These are phyloP conservation scores for Dinocampus coccinellae DNA, from an alignment of 2,888 invertebrate species.

Conservation along the genomic window DNA sequence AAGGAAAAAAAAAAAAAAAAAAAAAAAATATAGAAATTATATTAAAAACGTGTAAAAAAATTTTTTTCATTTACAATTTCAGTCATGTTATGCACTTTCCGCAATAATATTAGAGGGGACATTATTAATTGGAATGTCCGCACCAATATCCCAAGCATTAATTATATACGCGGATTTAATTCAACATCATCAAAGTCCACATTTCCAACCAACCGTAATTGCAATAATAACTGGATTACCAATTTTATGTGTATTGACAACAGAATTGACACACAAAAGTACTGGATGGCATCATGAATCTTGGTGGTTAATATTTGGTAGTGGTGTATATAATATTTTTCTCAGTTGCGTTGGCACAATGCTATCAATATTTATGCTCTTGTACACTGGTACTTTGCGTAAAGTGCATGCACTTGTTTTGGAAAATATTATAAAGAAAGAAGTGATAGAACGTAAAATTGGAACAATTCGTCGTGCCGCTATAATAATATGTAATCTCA, in stretches of 20 bases:
- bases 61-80: slow-evolving; percentile 55
- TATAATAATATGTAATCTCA: slow-evolving; percentile 73
- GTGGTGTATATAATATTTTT: slow-evolving; percentile 76
- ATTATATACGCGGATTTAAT: slow-evolving; percentile 80
- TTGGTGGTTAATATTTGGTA: slow-evolving; percentile 77
- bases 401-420: slow-evolving; percentile 60
- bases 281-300: slow-evolving; percentile 73
- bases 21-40: not conserved
- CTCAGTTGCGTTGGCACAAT: slow-evolving; percentile 79
- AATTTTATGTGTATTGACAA: slow-evolving; percentile 76
- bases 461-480: slow-evolving; percentile 75
- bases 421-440: slow-evolving; percentile 63
- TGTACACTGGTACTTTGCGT: slow-evolving; percentile 77
- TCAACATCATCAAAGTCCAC: slow-evolving; percentile 71
- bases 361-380: slow-evolving; percentile 76
- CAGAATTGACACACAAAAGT: slow-evolving; percentile 77
- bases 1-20: slow-evolving; percentile 7
- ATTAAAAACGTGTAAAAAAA: not conserved
- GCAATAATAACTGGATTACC: slow-evolving; percentile 80
- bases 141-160: slow-evolving; percentile 79
- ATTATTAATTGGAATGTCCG: slow-evolving; percentile 78
- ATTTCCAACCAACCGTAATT: slow-evolving; percentile 76
- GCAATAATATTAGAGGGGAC: slow-evolving; percentile 76
- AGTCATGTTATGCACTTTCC: slow-evolving; percentile 75
- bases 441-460: slow-evolving; percentile 69